A percentile compares a stretch with the other conserved stretches of the same genome.
phyloP scores from a whole-genome alignment of 2,113 vertebrate species.

The Chascanopsetta lugubris region DNA sequence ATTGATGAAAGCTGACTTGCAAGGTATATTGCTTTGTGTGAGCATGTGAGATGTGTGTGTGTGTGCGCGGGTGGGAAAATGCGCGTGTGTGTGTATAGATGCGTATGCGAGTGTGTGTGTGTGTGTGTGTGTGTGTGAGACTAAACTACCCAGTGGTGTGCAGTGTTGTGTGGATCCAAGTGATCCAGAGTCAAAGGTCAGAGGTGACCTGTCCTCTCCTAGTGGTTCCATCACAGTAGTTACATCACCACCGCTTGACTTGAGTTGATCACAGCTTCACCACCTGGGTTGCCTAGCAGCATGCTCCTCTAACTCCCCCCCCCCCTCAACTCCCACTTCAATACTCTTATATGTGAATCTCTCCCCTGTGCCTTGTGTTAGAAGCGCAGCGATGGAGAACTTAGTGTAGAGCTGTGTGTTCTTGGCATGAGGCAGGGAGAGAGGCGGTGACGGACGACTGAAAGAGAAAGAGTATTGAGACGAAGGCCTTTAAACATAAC shows the following conservation, averaged over 20 bases:
- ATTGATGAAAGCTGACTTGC: constrained; percentile 99
- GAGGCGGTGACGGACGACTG: constrained; percentile 39
- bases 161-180: constrained; percentile 76
- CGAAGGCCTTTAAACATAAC: constrained; percentile 65
- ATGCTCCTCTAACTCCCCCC: constrained; percentile 63
- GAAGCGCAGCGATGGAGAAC: constrained; percentile 36
- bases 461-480: constrained; percentile 66
- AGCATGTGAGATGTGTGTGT: constrained; percentile 83
- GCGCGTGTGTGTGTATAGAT: constrained; percentile 10
- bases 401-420: constrained; percentile 31
- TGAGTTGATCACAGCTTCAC: constrained; percentile 61
- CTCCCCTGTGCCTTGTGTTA: constrained; percentile 43
- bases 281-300: constrained; percentile 57
- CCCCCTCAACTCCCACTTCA: constrained; percentile 53
- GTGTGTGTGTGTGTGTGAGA: not conserved
- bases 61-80: constrained; percentile 14
- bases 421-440: constrained; percentile 50
- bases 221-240: constrained; percentile 61
- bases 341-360: constrained; percentile 60
- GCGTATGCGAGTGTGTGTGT: constrained; percentile 10
- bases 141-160: constrained; percentile 66
- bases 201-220: constrained; percentile 67
- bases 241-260: constrained; percentile 59
- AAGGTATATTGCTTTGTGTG: constrained; percentile 96
- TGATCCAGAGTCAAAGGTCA: constrained; percentile 76